phyloP scores from a whole-genome alignment of 2,888 invertebrate species.

The Brenthis daphne region DNA sequence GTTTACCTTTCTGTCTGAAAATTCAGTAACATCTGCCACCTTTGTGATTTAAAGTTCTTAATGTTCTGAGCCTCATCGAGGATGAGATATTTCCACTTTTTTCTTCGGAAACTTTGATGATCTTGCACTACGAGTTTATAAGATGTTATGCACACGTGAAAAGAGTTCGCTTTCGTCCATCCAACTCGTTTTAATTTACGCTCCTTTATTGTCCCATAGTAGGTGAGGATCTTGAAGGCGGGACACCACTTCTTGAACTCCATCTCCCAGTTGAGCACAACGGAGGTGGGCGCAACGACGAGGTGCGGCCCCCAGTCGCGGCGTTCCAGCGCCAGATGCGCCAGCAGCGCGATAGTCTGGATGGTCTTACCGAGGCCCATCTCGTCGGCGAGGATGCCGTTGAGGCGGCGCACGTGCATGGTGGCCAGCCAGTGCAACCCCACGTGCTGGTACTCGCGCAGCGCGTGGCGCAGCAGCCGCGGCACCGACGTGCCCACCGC shows the following conservation, averaged over 20 bases:
- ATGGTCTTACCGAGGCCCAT: constrained; percentile 99
- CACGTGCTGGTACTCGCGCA: constrained; percentile 98
- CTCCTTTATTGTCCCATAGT: constrained; percentile 98
- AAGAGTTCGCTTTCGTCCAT: constrained; percentile 99
- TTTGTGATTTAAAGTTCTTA: constrained; percentile 99
- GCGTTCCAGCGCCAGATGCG: constrained; percentile 95
- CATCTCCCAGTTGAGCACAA: constrained; percentile 99
- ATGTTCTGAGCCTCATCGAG: constrained; percentile 99
- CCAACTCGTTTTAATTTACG: constrained; percentile 94
- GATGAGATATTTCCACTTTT: constrained; percentile 99
- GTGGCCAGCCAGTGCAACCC: constrained; percentile 98
- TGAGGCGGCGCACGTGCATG: constrained; percentile 96
- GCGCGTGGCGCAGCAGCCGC: constrained; percentile 92
- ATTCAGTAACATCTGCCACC: constrained; percentile 98
- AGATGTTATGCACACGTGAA: constrained; percentile 98
- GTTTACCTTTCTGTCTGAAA: constrained; percentile 94
- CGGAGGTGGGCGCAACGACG: constrained; percentile 99
- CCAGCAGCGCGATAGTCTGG: constrained; percentile 96
- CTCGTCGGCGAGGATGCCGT: constrained; percentile 98
- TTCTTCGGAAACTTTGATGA: constrained; percentile 97
- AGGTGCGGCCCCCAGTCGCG: constrained; percentile 99
- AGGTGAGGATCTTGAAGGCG: constrained; percentile 98
- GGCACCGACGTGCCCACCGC: constrained; percentile 96
- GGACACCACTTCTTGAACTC: constrained; percentile 99
- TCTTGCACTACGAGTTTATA: constrained; percentile 99